Conservation (phyloP, 2,113 vertebrate genomes). For the Cricetomys ansorgei region DNA sequence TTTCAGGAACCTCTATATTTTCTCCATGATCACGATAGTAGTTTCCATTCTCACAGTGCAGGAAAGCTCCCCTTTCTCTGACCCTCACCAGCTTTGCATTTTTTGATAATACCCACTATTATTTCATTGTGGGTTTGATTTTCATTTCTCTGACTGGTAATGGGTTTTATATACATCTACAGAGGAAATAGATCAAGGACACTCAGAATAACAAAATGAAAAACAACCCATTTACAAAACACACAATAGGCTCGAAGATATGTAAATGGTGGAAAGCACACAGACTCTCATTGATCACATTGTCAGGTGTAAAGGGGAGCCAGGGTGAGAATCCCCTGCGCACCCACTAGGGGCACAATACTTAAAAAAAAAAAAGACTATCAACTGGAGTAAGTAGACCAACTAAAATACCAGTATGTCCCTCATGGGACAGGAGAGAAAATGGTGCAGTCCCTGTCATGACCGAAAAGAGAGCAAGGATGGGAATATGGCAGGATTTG, state of each 20-base stretch:
- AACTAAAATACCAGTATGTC: not conserved
- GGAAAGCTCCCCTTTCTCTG: not conserved
- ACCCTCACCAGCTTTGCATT: not conserved
- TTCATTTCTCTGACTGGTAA: not conserved
- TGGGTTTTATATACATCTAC: not conserved
- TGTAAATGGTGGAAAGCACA: not conserved
- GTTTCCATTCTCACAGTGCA: not conserved
- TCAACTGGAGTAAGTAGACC: not conserved
- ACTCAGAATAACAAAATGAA: conserved; percentile 9
- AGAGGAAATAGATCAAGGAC: not conserved
- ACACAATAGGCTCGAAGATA: not conserved
- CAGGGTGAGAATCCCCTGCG: not conserved
- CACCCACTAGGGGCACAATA: not conserved
- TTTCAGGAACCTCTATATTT: not conserved
- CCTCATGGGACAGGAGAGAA: not conserved
- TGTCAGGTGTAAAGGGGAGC: not conserved
- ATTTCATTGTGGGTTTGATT: not conserved
- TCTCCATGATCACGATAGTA: not conserved
- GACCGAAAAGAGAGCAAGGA: not conserved
- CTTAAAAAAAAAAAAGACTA: not conserved
- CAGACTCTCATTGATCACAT: not conserved
- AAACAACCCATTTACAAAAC: not conserved
- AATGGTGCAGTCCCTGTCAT: not conserved
- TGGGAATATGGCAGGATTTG: not conserved
- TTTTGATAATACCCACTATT: not conserved